Evolutionary conservation across 1,140 invertebrate genomes (phyloP).

Genomic region (Laupala kohalensis): DNA sequence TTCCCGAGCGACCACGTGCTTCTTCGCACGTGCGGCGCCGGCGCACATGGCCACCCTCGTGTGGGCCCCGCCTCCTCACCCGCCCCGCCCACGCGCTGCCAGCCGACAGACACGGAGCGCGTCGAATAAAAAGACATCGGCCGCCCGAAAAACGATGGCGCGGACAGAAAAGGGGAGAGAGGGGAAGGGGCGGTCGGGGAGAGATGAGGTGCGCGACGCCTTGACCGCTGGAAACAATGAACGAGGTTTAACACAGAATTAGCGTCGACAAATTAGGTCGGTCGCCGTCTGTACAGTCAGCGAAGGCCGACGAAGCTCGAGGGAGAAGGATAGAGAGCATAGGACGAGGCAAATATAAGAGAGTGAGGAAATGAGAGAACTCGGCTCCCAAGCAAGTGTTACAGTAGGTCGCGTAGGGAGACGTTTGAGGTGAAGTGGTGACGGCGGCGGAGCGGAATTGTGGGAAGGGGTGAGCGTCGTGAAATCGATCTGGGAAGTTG

Average conservation of each 20-base stretch:
- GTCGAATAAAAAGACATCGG: no score
- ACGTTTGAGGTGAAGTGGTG: no score
- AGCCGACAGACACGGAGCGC: no score
- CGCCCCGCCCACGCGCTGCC: neutral
- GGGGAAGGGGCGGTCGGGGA: no score
- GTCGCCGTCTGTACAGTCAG: neutral
- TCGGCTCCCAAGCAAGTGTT: no score
- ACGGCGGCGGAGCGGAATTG: no score
- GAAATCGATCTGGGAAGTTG: no score
- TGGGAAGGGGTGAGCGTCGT: no score
- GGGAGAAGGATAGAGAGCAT: neutral
- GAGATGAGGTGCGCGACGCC: neutral
- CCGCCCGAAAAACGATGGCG: no score
- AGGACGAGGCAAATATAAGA: neutral
- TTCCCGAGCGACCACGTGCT: neutral
- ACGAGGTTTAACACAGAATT: neutral
- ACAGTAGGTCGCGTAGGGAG: no score
- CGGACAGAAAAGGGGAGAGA: no score
- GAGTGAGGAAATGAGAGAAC: neutral
- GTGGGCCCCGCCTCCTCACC: no score
- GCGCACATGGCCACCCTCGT: neutral
- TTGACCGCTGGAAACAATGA: neutral
- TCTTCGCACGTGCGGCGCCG: neutral
- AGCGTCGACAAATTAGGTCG: neutral
- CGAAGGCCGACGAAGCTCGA: neutral